These are phyloP conservation scores for Eumeta japonica DNA, from an alignment of 1,140 invertebrate genomes.

Conservation along the genomic window DNA sequence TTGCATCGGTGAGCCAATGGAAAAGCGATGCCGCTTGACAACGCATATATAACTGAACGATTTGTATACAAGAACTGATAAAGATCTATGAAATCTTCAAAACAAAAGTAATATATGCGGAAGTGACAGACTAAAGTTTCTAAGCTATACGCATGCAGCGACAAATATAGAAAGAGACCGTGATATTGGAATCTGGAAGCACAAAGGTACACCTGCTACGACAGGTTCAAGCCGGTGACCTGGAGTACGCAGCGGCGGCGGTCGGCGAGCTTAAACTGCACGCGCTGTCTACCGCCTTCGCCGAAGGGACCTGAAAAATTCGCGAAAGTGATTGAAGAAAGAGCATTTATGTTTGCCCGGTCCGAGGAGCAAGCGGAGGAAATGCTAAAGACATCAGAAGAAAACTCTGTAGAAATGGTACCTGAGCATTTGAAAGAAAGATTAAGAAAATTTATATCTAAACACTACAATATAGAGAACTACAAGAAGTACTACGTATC, in stretches of 20 bases:
- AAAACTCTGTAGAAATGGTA: no score
- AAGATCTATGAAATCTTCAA: constrained; percentile 23
- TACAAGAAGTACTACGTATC: constrained; percentile 14
- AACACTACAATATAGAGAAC: no score
- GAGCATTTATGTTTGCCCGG: no score
- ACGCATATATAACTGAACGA: constrained; percentile 24
- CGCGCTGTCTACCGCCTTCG: constrained; percentile 25
- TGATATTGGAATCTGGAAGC: constrained; percentile 25
- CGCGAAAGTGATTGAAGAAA: no score
- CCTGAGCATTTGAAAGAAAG: no score
- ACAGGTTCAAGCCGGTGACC: constrained; percentile 26
- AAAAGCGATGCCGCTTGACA: constrained; percentile 3
- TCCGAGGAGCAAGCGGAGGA: no score
- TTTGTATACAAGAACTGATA: constrained; percentile 22
- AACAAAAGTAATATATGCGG: constrained; percentile 14
- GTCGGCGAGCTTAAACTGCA: constrained; percentile 31
- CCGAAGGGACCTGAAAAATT: constrained; percentile 18
- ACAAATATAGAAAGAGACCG: background rate
- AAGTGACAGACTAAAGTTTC: constrained; percentile 10
- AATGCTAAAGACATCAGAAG: no score
- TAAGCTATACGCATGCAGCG: constrained; percentile 1
- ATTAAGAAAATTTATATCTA: no score
- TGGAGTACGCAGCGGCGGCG: constrained; percentile 24
- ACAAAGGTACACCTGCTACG: constrained; percentile 19
- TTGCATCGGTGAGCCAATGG: constrained; percentile 21